Evolutionary conservation across 2,888 invertebrate genomes (phyloP).

Genomic region (Sepiola atlantica): DNA sequence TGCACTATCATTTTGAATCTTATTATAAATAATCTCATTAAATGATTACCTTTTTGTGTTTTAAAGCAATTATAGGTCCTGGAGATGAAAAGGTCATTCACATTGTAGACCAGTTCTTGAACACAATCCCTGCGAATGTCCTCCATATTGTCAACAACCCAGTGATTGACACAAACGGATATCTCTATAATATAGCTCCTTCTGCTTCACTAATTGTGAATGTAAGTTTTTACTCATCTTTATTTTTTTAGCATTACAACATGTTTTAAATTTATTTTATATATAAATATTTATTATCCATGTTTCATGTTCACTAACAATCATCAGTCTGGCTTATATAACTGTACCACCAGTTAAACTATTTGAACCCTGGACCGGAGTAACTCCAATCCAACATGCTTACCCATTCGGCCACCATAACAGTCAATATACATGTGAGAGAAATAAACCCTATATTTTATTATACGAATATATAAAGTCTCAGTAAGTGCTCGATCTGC

Average conservation of each 20-base stretch:
- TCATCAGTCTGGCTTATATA: no score
- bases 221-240: neutral
- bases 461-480: no score
- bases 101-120: neutral
- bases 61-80: slow-evolving; percentile 8
- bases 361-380: no score
- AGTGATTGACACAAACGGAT: neutral
- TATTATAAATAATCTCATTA: neutral
- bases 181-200: neutral
- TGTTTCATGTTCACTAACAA: no score
- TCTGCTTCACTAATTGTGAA: neutral
- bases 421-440: neutral
- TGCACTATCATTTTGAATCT: no score
- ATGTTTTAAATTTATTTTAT: neutral
- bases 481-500: no score
- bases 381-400: neutral
- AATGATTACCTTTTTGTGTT: neutral
- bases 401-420: neutral
- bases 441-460: neutral
- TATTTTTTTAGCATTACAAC: neutral
- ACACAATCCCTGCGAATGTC: neutral
- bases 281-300: neutral
- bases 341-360: no score
- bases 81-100: neutral
- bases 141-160: neutral